These are phyloP conservation scores for Mayetiola destructor DNA, from an alignment of 2,888 invertebrate species.

Conservation along the genomic window DNA sequence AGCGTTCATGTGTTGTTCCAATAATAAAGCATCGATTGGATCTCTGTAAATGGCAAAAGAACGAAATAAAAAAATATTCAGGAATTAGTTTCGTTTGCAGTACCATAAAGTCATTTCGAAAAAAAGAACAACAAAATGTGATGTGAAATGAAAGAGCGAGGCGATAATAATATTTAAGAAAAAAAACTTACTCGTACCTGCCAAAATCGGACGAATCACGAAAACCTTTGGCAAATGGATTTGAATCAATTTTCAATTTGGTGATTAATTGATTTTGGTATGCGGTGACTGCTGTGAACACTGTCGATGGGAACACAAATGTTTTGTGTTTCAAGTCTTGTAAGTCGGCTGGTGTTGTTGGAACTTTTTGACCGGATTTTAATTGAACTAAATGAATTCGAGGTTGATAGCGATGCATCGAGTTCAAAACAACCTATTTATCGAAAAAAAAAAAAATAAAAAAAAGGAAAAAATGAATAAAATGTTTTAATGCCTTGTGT, in stretches of 20 bases:
- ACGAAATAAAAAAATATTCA: not conserved
- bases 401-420: constrained; percentile 99
- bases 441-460: constrained; percentile 24
- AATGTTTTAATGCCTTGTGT: not conserved
- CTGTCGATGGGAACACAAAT: constrained; percentile 92
- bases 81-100: not conserved
- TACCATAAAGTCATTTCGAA: too few relatives aligned
- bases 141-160: not conserved
- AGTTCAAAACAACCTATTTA: constrained; percentile 90
- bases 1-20: constrained; percentile 34
- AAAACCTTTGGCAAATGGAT: constrained; percentile 97
- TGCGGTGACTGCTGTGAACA: constrained; percentile 97
- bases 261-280: constrained; percentile 99
- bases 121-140: not conserved
- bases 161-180: not conserved
- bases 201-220: constrained; percentile 93
- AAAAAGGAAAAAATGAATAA: not conserved
- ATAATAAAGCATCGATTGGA: constrained; percentile 34
- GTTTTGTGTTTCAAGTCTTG: constrained; percentile 90
- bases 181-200: constrained; percentile 40
- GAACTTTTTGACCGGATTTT: constrained; percentile 63
- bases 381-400: constrained; percentile 89
- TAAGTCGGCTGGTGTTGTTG: constrained; percentile 60
- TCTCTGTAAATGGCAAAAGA: constrained; percentile 25
- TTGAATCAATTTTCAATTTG: constrained; percentile 96